Base-by-base conservation (phyloP, 2,797 vertebrate genomes). In the Pangasius larnaudii region DNA sequence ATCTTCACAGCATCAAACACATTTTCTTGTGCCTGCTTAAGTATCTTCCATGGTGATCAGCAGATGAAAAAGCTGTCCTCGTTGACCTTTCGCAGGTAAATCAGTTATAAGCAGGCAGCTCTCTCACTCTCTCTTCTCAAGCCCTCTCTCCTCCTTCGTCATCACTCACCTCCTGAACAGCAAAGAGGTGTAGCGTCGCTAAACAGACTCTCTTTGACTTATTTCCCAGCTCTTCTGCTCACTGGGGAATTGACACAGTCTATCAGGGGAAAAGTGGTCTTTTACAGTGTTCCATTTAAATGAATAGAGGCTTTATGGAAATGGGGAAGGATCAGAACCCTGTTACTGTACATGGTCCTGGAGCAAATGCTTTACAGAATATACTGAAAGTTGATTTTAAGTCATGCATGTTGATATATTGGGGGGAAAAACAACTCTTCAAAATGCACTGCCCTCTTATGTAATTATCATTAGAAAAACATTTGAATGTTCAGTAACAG, bases 281-380 rank as follows among this genome's bases (percentile, higher is more conserved):
- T 91, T 92, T 91, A 91, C 89, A 90, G 84, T 86, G 88, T 89
- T 92, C 87, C 67, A 72, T 91, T 89, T 89, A 92, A 88, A 93
- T 95, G 93, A 95, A 95, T 92, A 86, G 92, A 65, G n/a, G 86
- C 93, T 93, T 95, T 95, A 94, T 95, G 88, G 89, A 86, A 87
- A 87, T 87, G 53, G 85, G 61, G 67, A 53, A 69, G 65, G 59
- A 6, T 16, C 78, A 56, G 85, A 84, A 86, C 72, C 82, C 85
- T 56, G 22, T 88, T 88, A 61, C 87, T 87, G 46, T 87, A 81
- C 77, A 84, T 85, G 84, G 39, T 42, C 49, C 39, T 86, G 49
- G 58, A 63, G 33, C 39, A 75, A 59, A n/a, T 53, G 53, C 53
- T 71, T 89, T 85, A 22, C 49, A 8, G 82, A 36, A 80, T 85